Percentiles rank a stretch among this genome's conserved stretches.
These are phyloP conservation scores for Zeugodacus cucurbitae DNA, from an alignment of 1,140 invertebrate species.

Conservation along the genomic window DNA sequence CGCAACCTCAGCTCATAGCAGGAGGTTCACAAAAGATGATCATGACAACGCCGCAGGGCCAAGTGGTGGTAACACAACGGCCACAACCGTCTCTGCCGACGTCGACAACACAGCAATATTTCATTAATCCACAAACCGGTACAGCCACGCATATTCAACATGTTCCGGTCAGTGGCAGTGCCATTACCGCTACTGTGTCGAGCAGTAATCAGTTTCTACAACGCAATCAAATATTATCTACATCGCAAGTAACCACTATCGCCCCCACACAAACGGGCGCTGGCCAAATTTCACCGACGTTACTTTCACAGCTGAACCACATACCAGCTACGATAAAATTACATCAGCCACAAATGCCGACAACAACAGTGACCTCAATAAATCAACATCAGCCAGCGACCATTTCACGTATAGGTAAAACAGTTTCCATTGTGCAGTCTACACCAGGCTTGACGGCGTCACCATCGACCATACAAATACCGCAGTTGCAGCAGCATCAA, in stretches of 20 bases:
- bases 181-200: constrained; percentile 46
- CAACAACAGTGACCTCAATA: neutral
- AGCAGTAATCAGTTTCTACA: constrained; percentile 44
- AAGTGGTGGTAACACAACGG: constrained; percentile 72
- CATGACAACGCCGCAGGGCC: constrained; percentile 74
- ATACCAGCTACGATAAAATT: constrained; percentile 63
- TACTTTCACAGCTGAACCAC: constrained; percentile 60
- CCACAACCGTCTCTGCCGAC: constrained; percentile 47
- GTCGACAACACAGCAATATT: constrained; percentile 54
- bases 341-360: constrained; percentile 53
- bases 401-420: constrained; percentile 25
- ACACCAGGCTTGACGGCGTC: constrained; percentile 39
- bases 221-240: constrained; percentile 44
- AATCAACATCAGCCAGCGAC: constrained; percentile 41
- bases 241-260: constrained; percentile 45
- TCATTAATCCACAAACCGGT: constrained; percentile 57
- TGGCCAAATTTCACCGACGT: constrained; percentile 59
- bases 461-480: constrained; percentile 52
- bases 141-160: constrained; percentile 47
- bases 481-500: constrained; percentile 61
- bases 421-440: constrained; percentile 45
- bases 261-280: constrained; percentile 45
- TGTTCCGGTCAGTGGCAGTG: constrained; percentile 11
- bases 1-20: constrained; percentile 59
- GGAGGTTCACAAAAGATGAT: constrained; percentile 70